Conservation (phyloP, 2,113 vertebrate species). For the Podilymbus podiceps region DNA sequence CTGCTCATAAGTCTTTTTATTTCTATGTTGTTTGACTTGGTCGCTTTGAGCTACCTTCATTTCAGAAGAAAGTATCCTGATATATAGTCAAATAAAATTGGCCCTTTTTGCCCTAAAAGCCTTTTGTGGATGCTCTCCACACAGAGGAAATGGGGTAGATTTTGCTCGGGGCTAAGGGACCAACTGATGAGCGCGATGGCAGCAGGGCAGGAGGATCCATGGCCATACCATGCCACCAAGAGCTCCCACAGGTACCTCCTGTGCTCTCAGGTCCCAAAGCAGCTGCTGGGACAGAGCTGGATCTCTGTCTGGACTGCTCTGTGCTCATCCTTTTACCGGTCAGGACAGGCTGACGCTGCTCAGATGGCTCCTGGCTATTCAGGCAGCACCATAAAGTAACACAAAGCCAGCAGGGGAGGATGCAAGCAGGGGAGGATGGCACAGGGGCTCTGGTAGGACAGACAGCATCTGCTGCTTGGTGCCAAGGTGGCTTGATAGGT, state of each 20-base stretch:
- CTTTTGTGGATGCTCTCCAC: neutral
- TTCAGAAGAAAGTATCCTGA: neutral
- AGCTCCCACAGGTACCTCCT: neutral
- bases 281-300: neutral
- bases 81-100: neutral
- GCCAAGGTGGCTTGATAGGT: neutral
- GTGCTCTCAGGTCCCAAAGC: neutral
- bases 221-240: neutral
- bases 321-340: fast-evolving
- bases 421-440: too few relatives aligned
- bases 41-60: neutral
- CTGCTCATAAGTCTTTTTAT: neutral
- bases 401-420: neutral
- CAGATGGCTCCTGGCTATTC: neutral
- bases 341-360: fast-evolving
- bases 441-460: neutral
- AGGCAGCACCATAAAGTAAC: fast-evolving
- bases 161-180: neutral
- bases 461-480: neutral
- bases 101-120: neutral
- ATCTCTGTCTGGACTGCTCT: neutral
- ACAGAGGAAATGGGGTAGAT: neutral
- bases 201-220: neutral
- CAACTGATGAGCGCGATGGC: neutral
- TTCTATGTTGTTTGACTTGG: neutral